A percentile compares a stretch with the other conserved stretches of the same genome.
Conservation (phyloP, 2,888 invertebrate genomes). For the Halictus ligatus region DNA sequence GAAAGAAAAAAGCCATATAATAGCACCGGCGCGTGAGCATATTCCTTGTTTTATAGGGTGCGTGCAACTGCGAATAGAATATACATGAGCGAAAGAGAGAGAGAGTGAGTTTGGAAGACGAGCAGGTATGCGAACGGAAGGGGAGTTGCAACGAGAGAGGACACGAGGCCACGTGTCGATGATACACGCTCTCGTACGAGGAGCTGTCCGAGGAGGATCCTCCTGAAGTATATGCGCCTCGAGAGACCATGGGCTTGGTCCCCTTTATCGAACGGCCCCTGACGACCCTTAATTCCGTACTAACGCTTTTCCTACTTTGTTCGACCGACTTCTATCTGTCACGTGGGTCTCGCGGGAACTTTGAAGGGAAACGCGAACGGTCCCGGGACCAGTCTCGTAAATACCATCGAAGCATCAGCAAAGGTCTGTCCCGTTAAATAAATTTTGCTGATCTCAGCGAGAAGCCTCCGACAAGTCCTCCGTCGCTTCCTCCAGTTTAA, state of each 20-base stretch:
- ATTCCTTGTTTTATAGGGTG: slow-evolving; percentile 75
- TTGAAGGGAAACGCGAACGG: slow-evolving; percentile 35
- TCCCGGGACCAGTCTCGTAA: slow-evolving; percentile 22
- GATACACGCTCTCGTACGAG: slow-evolving; percentile 64
- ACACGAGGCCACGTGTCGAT: slow-evolving; percentile 56
- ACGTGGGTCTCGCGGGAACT: slow-evolving; percentile 61
- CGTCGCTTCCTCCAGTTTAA: neutral
- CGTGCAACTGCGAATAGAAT: slow-evolving; percentile 78
- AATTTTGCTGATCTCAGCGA: slow-evolving; percentile 2
- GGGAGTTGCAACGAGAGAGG: slow-evolving; percentile 58
- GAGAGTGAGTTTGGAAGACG: too few relatives aligned
- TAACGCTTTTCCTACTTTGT: slow-evolving; percentile 67
- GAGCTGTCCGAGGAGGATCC: slow-evolving; percentile 57
- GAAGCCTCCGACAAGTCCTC: neutral
- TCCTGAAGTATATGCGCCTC: slow-evolving; percentile 77
- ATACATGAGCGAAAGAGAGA: slow-evolving; percentile 74
- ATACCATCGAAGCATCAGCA: slow-evolving; percentile 30
- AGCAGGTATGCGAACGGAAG: slow-evolving; percentile 48
- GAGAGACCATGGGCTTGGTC: slow-evolving; percentile 64
- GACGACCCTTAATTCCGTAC: slow-evolving; percentile 75
- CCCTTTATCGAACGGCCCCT: slow-evolving; percentile 66
- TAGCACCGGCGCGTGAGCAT: slow-evolving; percentile 57
- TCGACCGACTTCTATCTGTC: slow-evolving; percentile 60
- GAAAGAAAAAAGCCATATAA: slow-evolving; percentile 66
- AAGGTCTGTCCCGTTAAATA: slow-evolving; percentile 17